Evolutionary conservation across 2,113 vertebrate species (phyloP).

Genomic region (Tor tambroides): DNA sequence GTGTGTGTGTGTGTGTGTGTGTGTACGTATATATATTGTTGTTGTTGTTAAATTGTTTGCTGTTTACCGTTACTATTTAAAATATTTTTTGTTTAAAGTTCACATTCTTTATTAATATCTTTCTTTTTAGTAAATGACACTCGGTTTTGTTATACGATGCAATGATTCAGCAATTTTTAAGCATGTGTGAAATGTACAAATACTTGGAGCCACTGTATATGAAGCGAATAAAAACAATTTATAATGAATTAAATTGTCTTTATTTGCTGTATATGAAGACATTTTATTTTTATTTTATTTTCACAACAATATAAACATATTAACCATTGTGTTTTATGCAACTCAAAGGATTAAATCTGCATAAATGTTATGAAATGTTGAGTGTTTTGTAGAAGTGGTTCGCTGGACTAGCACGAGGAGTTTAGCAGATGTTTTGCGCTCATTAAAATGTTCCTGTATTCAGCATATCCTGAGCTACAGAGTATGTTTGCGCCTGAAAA

Average conservation of each 20-base stretch:
- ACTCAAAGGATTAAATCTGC: not conserved
- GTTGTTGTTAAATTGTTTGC: too few species aligned
- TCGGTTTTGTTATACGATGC: not conserved
- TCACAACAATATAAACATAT: not conserved
- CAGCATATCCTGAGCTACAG: slow-evolving; percentile 51
- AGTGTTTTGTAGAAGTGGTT: slow-evolving; percentile 39
- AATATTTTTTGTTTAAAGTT: too few species aligned
- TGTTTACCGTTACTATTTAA: too few species aligned
- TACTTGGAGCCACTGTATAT: not conserved
- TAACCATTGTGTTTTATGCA: not conserved
- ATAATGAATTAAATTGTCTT: not conserved
- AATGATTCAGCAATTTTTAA: not conserved
- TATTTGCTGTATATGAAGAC: too few species aligned
- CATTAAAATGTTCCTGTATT: slow-evolving; percentile 59
- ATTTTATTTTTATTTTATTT: too few species aligned
- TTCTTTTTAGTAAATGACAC: not conserved
- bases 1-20: too few species aligned
- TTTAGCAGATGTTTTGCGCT: slow-evolving; percentile 63
- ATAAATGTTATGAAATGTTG: not conserved
- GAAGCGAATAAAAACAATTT: not conserved
- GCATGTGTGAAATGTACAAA: not conserved
- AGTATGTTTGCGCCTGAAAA: slow-evolving; percentile 37
- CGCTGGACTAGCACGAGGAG: slow-evolving; percentile 41
- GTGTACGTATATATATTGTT: too few species aligned
- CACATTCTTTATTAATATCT: too few species aligned